Evolutionary conservation across 2,888 invertebrate genomes (phyloP).

Genomic region (Chelonus formosanus): DNA sequence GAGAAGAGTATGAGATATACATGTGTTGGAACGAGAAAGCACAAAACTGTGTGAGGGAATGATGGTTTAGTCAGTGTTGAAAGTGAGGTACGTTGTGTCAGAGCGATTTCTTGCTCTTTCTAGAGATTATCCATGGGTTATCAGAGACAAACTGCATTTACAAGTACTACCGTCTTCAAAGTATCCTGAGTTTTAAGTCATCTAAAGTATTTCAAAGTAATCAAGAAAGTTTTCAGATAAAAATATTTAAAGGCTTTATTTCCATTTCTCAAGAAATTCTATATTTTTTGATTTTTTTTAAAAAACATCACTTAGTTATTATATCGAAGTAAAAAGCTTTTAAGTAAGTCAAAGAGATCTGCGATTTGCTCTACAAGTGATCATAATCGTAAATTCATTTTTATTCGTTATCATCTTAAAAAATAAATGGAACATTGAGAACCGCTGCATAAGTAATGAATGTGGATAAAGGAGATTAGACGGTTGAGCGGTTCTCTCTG

Average conservation of each 20-base stretch:
- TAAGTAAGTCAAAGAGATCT: conserved; percentile 6
- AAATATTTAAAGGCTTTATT: too few relatives aligned
- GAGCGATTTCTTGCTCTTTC: conserved; percentile 39
- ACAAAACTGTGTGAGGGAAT: neutral
- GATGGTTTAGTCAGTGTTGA: neutral
- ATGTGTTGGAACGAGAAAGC: neutral
- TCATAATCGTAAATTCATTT: conserved; percentile 21
- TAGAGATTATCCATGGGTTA: conserved; percentile 42
- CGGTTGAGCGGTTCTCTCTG: conserved; percentile 50
- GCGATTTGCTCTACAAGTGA: conserved; percentile 9
- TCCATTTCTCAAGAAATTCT: too few relatives aligned
- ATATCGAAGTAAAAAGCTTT: conserved; percentile 10
- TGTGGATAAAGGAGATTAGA: conserved; percentile 59
- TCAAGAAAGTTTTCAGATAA: too few relatives aligned
- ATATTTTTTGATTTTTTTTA: too few relatives aligned
- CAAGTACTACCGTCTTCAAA: conserved; percentile 38
- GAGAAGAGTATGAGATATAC: neutral
- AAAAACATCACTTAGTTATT: too few relatives aligned
- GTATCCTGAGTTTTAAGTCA: conserved; percentile 21
- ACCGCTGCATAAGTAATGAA: conserved; percentile 53
- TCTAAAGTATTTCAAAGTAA: too few relatives aligned
- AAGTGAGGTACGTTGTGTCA: conserved; percentile 40
- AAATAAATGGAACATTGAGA: conserved; percentile 43
- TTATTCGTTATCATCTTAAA: conserved; percentile 9
- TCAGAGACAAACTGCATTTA: conserved; percentile 41